Evolutionary conservation across 1,140 invertebrate species (phyloP), one percentile per base, ranked within the genome.

Genomic region (Aradophagus sp.): DNA sequence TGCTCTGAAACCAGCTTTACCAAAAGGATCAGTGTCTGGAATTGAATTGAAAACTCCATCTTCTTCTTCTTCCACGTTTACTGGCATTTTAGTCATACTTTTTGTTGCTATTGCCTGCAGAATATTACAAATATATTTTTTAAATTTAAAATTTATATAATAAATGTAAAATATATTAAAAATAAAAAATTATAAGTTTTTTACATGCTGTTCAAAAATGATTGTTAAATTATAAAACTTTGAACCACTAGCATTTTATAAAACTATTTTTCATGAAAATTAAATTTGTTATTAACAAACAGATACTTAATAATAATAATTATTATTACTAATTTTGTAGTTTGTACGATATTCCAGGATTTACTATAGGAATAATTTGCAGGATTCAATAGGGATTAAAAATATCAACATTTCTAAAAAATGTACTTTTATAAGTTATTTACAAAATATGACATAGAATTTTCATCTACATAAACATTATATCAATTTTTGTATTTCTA

Each of bases 101-200:
- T 52, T 80, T 39, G 15, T 82, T 8, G 78, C 77, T 6, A 20
- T 82, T 10, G 23, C 80, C 13, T 12, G 53, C 2, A 73, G 74
- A 35, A 47, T 83, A 14, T 34, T 84, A 12, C 79, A 80, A 76
- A 81, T 75, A 74, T 75, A 77, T 67, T 56, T 82, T 47, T 7
- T 1, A 14, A 23, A 12, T 45, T 32, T 45, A 16, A 19, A 38
- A 38, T n/a, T n/a, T 35, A 7, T 32, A 13, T 2, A 12, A 32
- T 32, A 32, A 17, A 17, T 5, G 20, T 23, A n/a, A n/a, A n/a
- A n/a, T n/a, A n/a, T n/a, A n/a, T n/a, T n/a, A n/a, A n/a, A n/a
- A n/a, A n/a, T n/a, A n/a, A n/a, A n/a, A n/a, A n/a, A n/a, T n/a
- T n/a, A n/a, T n/a, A n/a, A n/a, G n/a, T n/a, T n/a, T n/a, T n/a